Conservation (phyloP, 1,140 invertebrate species). For the Nebria ingens region DNA sequence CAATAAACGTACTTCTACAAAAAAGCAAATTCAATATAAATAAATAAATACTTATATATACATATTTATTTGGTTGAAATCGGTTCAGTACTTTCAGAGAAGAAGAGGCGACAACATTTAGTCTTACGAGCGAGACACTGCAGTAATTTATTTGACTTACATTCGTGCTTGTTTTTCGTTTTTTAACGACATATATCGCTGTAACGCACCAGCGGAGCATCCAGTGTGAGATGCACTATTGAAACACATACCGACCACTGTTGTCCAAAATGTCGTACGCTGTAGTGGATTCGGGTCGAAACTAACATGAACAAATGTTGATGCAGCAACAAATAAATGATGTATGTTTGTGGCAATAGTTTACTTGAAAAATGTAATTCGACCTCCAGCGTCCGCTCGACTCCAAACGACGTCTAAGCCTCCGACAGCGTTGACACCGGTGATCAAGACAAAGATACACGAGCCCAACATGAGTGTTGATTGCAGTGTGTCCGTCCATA, state of each 20-base stretch:
- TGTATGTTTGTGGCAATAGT: neutral
- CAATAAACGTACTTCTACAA: conserved; percentile 42
- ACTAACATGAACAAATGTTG: conserved; percentile 34
- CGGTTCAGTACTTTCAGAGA: too few relatives aligned
- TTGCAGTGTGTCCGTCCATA: conserved; percentile 1
- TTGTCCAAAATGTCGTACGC: conserved; percentile 70
- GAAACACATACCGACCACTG: conserved; percentile 64
- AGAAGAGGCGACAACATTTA: too few relatives aligned
- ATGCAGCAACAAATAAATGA: neutral
- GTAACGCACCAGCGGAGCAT: conserved; percentile 70
- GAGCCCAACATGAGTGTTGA: neutral
- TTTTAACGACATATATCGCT: conserved; percentile 54
- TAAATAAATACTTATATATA: neutral
- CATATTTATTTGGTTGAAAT: too few relatives aligned
- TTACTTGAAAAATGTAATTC: neutral
- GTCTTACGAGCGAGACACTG: too few relatives aligned
- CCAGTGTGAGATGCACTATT: conserved; percentile 67
- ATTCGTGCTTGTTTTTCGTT: conserved; percentile 49
- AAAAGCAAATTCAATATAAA: conserved; percentile 40
- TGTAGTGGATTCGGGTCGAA: conserved; percentile 62
- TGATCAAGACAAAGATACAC: neutral
- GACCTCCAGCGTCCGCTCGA: neutral
- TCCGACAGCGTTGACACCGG: neutral
- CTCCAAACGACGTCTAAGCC: neutral
- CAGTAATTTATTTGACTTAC: too few relatives aligned